phyloP scores from a whole-genome alignment of 1,140 invertebrate genomes.

The Dufourea novaeangliae region DNA sequence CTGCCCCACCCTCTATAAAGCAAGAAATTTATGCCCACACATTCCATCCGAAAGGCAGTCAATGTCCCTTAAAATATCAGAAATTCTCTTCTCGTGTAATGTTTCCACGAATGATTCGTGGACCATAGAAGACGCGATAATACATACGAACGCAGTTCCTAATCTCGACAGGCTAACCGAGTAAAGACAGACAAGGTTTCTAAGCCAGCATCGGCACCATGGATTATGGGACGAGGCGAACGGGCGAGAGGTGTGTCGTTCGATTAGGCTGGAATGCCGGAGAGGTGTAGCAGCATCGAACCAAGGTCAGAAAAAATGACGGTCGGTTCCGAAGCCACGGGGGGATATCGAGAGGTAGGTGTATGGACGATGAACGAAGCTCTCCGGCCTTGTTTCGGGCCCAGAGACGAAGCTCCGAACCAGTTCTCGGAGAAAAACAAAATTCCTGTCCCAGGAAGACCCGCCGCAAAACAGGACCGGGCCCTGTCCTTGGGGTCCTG shows the following conservation, averaged over 20 bases:
- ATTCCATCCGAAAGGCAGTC: not conserved
- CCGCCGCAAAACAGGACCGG: no score
- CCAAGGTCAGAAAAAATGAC: conserved; percentile 52
- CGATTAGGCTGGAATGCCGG: conserved; percentile 63
- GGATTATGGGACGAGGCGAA: conserved; percentile 13
- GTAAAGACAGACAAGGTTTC: not conserved
- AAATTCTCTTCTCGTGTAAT: not conserved
- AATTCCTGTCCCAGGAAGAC: conserved; percentile 4
- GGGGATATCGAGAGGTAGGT: conserved; percentile 29
- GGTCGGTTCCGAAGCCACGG: conserved; percentile 32
- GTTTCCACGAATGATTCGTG: not conserved
- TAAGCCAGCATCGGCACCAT: conserved; percentile 2
- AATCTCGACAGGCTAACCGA: not conserved
- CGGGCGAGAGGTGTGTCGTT: conserved; percentile 44
- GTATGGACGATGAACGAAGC: not conserved
- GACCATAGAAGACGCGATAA: not conserved
- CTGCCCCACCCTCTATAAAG: no score
- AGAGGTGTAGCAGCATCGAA: conserved; percentile 53
- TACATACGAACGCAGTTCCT: not conserved
- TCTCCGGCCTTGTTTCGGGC: conserved; percentile 34
- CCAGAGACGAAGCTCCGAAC: not conserved
- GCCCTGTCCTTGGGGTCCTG: not conserved
- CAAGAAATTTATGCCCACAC: not conserved
- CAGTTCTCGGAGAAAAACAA: not conserved
- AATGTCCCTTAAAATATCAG: not conserved